phyloP scores from a whole-genome alignment of 2,113 vertebrate genomes.

The Brachypteracias leptosomus region DNA sequence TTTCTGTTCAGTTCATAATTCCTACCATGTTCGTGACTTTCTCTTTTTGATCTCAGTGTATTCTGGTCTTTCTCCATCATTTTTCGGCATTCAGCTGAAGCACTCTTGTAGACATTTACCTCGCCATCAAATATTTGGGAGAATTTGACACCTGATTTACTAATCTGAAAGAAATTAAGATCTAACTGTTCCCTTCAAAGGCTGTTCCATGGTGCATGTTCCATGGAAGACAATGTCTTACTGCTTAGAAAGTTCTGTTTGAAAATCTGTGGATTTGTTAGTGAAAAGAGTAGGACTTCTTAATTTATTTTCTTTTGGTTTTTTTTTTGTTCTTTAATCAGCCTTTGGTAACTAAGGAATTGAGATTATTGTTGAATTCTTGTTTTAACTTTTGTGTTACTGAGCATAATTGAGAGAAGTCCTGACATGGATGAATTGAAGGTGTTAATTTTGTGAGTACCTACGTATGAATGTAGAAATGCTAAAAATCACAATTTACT shows the following conservation, averaged over 20 bases:
- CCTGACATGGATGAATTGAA: neutral
- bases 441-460: neutral
- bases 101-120: neutral
- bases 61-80: neutral
- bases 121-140: neutral
- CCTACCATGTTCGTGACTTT: neutral
- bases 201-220: neutral
- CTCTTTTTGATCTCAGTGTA: neutral
- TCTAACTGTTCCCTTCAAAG: neutral
- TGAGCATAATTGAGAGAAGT: neutral
- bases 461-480: neutral
- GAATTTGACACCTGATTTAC: neutral
- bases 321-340: neutral
- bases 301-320: neutral
- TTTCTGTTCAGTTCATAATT: neutral
- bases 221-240: neutral
- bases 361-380: neutral
- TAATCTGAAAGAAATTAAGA: neutral
- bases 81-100: neutral
- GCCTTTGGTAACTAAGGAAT: neutral
- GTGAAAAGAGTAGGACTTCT: neutral
- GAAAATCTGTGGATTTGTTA: neutral
- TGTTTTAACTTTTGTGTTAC: neutral
- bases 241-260: neutral
- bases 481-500: neutral